Evolutionary conservation across 2,888 invertebrate genomes (phyloP), one percentile per base, ranked within the genome.

Genomic region (Lissonota sp.): DNA sequence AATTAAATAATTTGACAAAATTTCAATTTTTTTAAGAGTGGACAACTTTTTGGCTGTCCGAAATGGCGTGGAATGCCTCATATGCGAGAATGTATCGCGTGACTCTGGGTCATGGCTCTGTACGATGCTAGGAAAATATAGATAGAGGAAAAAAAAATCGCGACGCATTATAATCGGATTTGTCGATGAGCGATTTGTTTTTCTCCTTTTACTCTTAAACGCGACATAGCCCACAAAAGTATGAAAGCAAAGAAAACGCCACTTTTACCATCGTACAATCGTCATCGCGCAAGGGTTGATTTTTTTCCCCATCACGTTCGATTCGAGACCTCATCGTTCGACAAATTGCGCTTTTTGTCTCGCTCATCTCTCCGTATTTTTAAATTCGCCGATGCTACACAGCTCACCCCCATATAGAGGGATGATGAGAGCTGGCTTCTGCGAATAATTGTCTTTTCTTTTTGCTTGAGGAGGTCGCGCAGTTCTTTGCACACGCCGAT

Each of bases 81-180:
- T 55, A 71, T 64, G 71, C 66, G 42, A 63, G 51, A 63, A 70
- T 58, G 26, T 3, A 42, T 66, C 53, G 79, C 79, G 79, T 79
- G 82, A 73, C 75, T 76, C 51, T 76, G 72, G 79, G 79, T 76
- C 82, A 73, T 76, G 72, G 69, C 51, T 69, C 74, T 12, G 57
- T 58, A 8, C 5, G 44, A 10, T 6, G 44, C 12, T 12, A 64
- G 26, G n/a, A 12, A 42, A 44, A 44, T 14, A 10, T 12, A 57
- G 37, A 69, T 10, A 8, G 46, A 46, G 46, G 46, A 46, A 46
- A 49, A 12, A 49, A 49, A 46, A n/a, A 53, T 53, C 53, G 44
- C 7, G 10, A 10, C 44, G 10, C 44, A 44, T 0, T 44, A 1
- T 10, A 44, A 44, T 53, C 53, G 53, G 5, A 12, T 4, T 14